Percentiles rank a stretch among this genome's conserved stretches.
Evolutionary conservation across 2,888 invertebrate genomes (phyloP).

Genomic region (Spilarctia lutea): DNA sequence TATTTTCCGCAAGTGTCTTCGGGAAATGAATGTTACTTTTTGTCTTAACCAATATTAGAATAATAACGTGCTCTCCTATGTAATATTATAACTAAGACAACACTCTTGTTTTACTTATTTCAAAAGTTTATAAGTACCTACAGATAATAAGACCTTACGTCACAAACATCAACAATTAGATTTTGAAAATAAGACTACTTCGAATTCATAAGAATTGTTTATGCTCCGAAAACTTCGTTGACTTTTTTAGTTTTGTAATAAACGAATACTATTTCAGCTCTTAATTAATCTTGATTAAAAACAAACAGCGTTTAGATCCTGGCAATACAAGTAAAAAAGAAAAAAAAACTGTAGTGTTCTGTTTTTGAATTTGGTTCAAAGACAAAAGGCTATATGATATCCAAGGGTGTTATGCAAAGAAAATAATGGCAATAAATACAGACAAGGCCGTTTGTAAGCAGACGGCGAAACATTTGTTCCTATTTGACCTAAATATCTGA

Average conservation of each 20-base stretch:
- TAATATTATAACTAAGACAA: background rate
- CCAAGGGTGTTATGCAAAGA: background rate
- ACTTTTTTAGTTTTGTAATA: background rate
- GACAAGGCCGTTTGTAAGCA: background rate
- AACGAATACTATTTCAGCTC: background rate
- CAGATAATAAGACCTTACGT: too few species aligned
- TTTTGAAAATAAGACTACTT: too few species aligned
- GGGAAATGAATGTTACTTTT: background rate
- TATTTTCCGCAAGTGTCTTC: background rate
- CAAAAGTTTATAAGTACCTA: background rate
- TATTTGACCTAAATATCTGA: constrained; percentile 29
- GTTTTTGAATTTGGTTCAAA: background rate
- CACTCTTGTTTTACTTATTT: background rate
- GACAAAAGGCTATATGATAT: background rate
- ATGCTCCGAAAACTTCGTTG: background rate
- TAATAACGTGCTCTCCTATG: background rate
- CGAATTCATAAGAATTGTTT: background rate
- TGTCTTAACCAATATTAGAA: background rate
- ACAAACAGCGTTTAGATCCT: background rate
- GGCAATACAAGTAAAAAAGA: background rate
- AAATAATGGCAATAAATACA: constrained; percentile 4
- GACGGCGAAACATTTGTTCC: background rate
- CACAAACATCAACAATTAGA: too few species aligned
- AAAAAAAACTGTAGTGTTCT: background rate
- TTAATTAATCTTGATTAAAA: background rate